phyloP scores from a whole-genome alignment of 2,888 invertebrate genomes.

The Patella caerulea region DNA sequence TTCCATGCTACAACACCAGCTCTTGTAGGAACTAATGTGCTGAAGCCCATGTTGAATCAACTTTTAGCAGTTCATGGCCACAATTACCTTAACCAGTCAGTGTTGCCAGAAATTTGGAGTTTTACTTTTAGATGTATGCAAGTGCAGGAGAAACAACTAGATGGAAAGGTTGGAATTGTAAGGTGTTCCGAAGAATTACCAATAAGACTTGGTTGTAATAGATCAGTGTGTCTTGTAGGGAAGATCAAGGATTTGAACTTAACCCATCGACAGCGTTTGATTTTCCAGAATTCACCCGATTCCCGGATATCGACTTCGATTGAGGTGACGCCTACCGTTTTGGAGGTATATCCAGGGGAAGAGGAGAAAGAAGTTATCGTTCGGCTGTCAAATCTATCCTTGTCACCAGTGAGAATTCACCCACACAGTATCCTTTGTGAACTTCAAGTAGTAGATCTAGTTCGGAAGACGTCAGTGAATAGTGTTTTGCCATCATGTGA shows the following conservation, averaged over 20 bases:
- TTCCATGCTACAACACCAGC: neutral
- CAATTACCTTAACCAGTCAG: neutral
- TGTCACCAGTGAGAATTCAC: neutral
- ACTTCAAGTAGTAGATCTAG: neutral
- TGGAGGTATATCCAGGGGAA: neutral
- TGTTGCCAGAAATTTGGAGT: neutral
- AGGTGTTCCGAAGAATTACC: no score
- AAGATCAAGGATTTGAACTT: no score
- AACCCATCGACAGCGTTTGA: no score
- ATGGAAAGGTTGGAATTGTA: no score
- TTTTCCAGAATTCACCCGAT: no score
- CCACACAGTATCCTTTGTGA: constrained; percentile 7
- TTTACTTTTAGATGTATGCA: neutral
- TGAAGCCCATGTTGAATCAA: neutral
- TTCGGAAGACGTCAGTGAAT: neutral
- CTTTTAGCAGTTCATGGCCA: neutral
- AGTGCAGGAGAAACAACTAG: no score
- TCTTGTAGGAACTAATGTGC: constrained; percentile 3
- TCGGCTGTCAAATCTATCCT: neutral
- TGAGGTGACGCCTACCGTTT: no score
- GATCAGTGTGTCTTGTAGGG: no score
- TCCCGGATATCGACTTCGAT: no score
- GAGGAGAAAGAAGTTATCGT: neutral
- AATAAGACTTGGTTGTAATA: no score
- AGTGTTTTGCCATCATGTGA: no score